phyloP scores from a whole-genome alignment of 2,113 vertebrate genomes.

The Chascanopsetta lugubris region DNA sequence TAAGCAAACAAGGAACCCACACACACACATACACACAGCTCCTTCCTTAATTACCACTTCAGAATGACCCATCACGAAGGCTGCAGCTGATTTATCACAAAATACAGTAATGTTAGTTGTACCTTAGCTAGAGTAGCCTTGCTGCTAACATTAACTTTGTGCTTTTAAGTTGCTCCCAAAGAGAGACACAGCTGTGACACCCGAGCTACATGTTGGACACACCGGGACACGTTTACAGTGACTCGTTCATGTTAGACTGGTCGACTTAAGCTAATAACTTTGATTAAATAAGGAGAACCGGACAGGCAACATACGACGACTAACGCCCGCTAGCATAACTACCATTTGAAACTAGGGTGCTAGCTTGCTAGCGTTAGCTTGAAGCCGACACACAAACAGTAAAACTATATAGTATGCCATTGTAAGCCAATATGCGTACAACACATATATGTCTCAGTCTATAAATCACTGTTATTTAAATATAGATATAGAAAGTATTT shows the following conservation, averaged over 20 bases:
- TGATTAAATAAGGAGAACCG: not conserved
- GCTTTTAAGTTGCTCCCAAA: not conserved
- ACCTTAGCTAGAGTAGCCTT: conserved; percentile 3
- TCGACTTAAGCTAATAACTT: not conserved
- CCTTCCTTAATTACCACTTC: too few species aligned
- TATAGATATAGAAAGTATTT: not conserved
- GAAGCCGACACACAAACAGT: conserved; percentile 23
- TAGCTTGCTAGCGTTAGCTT: conserved; percentile 57
- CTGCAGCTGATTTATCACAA: not conserved
- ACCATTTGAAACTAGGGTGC: not conserved
- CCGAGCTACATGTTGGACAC: not conserved
- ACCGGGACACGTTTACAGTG: too few species aligned
- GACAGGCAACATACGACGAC: conserved; percentile 22
- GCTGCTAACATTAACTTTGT: conserved; percentile 26
- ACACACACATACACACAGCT: not conserved
- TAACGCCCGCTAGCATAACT: conserved; percentile 23
- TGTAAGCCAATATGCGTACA: not conserved
- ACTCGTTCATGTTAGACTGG: not conserved
- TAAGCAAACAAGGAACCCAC: not conserved
- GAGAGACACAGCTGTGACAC: not conserved
- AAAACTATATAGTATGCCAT: conserved; percentile 21
- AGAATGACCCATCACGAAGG: too few species aligned
- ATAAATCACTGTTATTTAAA: fast-evolving
- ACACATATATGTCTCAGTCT: not conserved
- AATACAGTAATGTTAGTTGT: not conserved